Conservation (phyloP, 2,113 vertebrate species). For the Oryzias javanicus region DNA sequence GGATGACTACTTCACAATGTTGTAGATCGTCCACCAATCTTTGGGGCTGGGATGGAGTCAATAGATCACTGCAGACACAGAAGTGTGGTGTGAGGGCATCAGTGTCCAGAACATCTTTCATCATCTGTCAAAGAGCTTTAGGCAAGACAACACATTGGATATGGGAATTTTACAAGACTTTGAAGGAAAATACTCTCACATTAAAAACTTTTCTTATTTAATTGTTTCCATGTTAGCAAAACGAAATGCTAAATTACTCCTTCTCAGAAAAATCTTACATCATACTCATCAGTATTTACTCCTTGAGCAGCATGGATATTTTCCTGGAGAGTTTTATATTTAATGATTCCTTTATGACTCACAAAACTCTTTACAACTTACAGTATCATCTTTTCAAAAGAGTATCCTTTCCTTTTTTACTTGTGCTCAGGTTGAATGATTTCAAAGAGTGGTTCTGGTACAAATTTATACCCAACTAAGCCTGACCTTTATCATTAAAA, state of each 20-base stretch:
- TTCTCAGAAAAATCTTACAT: slow-evolving; percentile 49
- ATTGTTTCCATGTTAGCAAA: slow-evolving; percentile 1
- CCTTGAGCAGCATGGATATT: slow-evolving; percentile 66
- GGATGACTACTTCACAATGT: slow-evolving; percentile 93
- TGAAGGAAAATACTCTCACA: not conserved
- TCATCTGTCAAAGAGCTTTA: not conserved
- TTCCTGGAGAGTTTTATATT: slow-evolving; percentile 59
- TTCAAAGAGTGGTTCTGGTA: slow-evolving; percentile 43
- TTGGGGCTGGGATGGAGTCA: too few relatives aligned
- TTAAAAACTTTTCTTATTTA: slow-evolving; percentile 8
- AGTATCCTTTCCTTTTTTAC: slow-evolving; percentile 12
- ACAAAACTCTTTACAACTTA: slow-evolving; percentile 4
- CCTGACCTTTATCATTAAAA: slow-evolving; percentile 51
- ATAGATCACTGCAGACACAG: slow-evolving; percentile 23
- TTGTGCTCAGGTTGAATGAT: slow-evolving; percentile 33
- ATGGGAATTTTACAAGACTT: not conserved
- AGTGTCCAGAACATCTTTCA: not conserved
- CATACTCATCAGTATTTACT: slow-evolving; percentile 58
- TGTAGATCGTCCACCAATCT: too few relatives aligned
- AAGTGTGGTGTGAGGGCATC: not conserved
- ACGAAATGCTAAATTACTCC: slow-evolving; percentile 67
- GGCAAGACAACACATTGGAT: not conserved
- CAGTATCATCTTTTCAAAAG: too few relatives aligned
- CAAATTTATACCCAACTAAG: slow-evolving; percentile 43
- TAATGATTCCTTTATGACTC: slow-evolving; percentile 42